Base-by-base conservation (phyloP, 92 coral and sea anemone genomes). In the Ricordea florida region DNA sequence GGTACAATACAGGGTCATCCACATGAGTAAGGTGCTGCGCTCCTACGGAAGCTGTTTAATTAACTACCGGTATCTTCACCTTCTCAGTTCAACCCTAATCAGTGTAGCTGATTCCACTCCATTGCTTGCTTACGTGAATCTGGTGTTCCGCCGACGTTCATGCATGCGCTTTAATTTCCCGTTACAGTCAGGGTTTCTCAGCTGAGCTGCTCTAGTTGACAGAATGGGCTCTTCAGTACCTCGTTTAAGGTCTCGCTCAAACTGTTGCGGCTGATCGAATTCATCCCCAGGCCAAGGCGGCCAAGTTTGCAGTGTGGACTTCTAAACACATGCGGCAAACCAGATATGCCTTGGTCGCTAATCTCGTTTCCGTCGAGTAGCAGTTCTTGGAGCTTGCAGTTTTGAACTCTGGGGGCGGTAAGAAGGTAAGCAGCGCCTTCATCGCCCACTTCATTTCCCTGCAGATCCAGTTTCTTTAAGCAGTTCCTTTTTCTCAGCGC, bases 231-330 rank as follows among this genome's bases (percentile, higher is more conserved):
- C 49, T 69, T 69, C 29, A 36, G 6, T 57, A 64, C 77, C 65
- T 69, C 63, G 77, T 24, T 57, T 16, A 69, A 24, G 10, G 62
- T 37, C 17, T 27, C 65, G 14, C n/a, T n/a, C n/a, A 21, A 35
- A 15, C 77, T 53, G 52, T 42, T 44, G 3, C 48, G 65, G 46
- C 79, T 72, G 69, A 72, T 72, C 6, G 27, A 15, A 45, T 72
- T 72, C 31, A 29, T 43, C 25, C 79, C 29, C 15, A 72, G 20
- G 52, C 58, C 32, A n/a, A 72, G 79, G 20, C 13, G 18, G 2
- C 35, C 79, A 56, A 72, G 55, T 33, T 72, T 72, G 79, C 79
- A 72, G 29, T 72, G 79, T 1, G 79, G 79, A 17, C 79, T 72
- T 6, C 79, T 18, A 30, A 72, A 72, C 22, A 55, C 41, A 31